These are phyloP conservation scores for Neoseiulus cucumeris DNA, from an alignment of 1,140 invertebrate genomes.

Conservation along the genomic window DNA sequence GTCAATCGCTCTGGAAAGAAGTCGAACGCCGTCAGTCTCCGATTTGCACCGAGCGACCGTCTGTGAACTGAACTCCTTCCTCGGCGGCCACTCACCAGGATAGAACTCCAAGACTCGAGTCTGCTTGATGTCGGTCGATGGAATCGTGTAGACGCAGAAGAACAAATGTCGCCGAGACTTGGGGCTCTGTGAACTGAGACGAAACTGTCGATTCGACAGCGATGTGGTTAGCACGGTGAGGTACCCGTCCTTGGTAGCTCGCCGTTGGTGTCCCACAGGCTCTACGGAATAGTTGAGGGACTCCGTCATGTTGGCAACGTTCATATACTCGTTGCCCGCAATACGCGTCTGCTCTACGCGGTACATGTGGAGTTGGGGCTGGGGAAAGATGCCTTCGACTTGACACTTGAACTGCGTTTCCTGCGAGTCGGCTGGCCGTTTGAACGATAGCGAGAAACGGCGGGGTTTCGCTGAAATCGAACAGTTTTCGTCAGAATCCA, in stretches of 20 bases:
- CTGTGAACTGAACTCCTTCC: too few species aligned
- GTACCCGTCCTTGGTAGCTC: slow-evolving; percentile 5
- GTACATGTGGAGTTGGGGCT: slow-evolving; percentile 9
- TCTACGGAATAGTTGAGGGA: not conserved
- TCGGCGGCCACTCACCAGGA: slow-evolving; percentile 9
- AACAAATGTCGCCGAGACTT: slow-evolving; percentile 6
- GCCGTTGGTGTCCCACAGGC: slow-evolving; percentile 1
- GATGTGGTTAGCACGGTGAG: slow-evolving; percentile 1
- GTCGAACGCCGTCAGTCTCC: too few species aligned
- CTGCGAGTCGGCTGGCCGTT: not conserved
- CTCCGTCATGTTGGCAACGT: slow-evolving; percentile 7
- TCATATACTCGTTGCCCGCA: slow-evolving; percentile 9
- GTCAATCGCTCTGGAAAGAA: too few species aligned
- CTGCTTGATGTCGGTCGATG: slow-evolving; percentile 8
- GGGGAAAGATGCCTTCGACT: slow-evolving; percentile 1
- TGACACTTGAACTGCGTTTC: slow-evolving; percentile 10
- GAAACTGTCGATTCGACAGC: slow-evolving; percentile 5
- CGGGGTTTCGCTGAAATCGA: not conserved
- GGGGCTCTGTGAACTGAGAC: not conserved
- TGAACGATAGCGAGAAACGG: not conserved
- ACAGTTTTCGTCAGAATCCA: too few species aligned
- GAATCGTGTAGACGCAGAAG: slow-evolving; percentile 7
- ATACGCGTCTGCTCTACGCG: slow-evolving; percentile 6
- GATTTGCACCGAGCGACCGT: too few species aligned
- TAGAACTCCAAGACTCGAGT: slow-evolving; percentile 6